phyloP scores from a whole-genome alignment of 2,113 vertebrate genomes.

The Tupaia tana region DNA sequence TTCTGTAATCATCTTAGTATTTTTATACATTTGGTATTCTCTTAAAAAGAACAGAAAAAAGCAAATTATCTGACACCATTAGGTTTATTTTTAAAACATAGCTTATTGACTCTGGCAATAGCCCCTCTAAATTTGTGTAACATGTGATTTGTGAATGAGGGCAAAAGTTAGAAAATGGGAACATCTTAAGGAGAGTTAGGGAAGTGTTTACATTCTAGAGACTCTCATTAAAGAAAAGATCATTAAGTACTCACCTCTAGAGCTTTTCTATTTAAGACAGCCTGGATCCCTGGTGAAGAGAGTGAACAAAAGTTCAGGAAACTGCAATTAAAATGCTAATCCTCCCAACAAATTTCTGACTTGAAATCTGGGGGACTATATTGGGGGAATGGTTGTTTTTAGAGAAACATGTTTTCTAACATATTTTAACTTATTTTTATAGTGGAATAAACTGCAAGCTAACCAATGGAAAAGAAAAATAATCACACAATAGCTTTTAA shows the following conservation, averaged over 20 bases:
- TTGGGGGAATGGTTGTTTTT: conserved; percentile 37
- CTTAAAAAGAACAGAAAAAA: conserved; percentile 11
- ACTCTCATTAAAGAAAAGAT: conserved; percentile 63
- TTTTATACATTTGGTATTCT: conserved; percentile 26
- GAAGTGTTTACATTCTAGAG: conserved; percentile 60
- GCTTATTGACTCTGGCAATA: conserved; percentile 44
- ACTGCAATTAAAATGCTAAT: conserved; percentile 73
- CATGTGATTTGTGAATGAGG: conserved; percentile 35
- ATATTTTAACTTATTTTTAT: conserved; percentile 42
- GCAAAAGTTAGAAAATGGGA: conserved; percentile 15
- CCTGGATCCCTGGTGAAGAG: conserved; percentile 40
- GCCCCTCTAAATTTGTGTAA: background rate
- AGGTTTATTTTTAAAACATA: conserved; percentile 26
- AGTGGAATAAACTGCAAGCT: conserved; percentile 30
- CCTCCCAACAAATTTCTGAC: conserved; percentile 32
- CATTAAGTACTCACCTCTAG: conserved; percentile 61
- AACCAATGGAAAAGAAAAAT: conserved; percentile 15
- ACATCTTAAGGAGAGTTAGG: conserved; percentile 52
- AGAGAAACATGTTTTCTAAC: conserved; percentile 40
- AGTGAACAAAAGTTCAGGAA: conserved; percentile 37
- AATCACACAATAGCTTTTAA: background rate
- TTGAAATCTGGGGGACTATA: conserved; percentile 51
- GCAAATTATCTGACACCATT: background rate
- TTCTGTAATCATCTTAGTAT: conserved; percentile 20
- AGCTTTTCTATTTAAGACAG: conserved; percentile 50